A percentile compares a stretch with the other conserved stretches of the same genome.
Evolutionary conservation across 1,140 invertebrate genomes (phyloP).

Genomic region (Drosophila yakuba): DNA sequence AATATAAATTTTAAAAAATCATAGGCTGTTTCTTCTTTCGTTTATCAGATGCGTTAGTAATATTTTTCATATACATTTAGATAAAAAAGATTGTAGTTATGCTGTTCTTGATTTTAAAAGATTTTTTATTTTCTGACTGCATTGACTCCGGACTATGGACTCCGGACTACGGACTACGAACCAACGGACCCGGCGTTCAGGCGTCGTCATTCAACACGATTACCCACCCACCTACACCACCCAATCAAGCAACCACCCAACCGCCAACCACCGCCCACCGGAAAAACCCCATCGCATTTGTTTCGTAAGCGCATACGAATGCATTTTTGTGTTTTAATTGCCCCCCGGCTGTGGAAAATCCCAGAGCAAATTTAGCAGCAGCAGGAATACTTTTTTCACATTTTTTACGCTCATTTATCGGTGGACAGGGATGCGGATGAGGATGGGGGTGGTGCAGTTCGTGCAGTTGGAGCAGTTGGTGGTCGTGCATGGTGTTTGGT

Average conservation of each 20-base stretch:
- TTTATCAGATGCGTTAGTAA: too few relatives aligned
- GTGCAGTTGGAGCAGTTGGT: background rate
- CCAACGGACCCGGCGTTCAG: slow-evolving; percentile 17
- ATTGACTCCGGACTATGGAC: slow-evolving; percentile 6
- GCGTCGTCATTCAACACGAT: slow-evolving; percentile 50
- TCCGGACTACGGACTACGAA: slow-evolving; percentile 5
- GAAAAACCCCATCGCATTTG: slow-evolving; percentile 54
- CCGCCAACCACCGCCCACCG: background rate
- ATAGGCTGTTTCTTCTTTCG: too few relatives aligned
- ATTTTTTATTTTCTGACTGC: background rate
- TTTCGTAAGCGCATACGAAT: slow-evolving; percentile 57
- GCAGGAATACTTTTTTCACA: background rate
- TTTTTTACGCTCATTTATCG: slow-evolving; percentile 56
- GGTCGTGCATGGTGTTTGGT: background rate
- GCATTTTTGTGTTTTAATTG: slow-evolving; percentile 59
- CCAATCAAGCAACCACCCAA: background rate
- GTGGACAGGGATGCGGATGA: background rate
- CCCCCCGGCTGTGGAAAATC: slow-evolving; percentile 25
- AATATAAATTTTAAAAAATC: too few relatives aligned
- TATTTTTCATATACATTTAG: too few relatives aligned
- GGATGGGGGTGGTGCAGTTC: background rate
- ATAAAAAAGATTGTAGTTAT: too few relatives aligned
- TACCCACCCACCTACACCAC: background rate
- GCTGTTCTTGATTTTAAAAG: background rate
- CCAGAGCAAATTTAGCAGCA: slow-evolving; percentile 30